Evolutionary conservation across 2,888 invertebrate genomes (phyloP), one percentile per base, ranked within the genome.

Genomic region (Dynastes tityus): DNA sequence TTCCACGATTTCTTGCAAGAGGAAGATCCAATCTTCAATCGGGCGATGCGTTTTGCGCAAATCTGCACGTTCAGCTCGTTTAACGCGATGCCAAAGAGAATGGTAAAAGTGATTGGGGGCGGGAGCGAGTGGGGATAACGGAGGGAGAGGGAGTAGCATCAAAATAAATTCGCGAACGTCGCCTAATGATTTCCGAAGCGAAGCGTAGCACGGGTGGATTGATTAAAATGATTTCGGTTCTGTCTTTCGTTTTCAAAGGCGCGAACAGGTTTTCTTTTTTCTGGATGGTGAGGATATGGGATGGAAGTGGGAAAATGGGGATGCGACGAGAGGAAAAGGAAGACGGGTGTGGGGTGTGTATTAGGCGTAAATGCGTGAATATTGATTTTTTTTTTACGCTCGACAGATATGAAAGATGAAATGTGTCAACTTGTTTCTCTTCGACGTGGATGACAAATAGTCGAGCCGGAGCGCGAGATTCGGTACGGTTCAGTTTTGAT

Each of bases 121-220:
- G 22, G 22, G 22, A 22, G 22, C 22, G n/a, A 53, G 16, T 1
- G 53, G 45, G 11, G 45, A 45, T 22, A 22, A 22, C 22, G 22
- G 22, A 22, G 22, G 22, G 8, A 8, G 45, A 0, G 2, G 5
- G 53, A 53, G 16, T 3, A 53, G 16, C 53, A 16, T n/a, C 53
- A 13, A 53, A 53, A 53, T 53, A 53, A 53, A 53, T 53, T n/a
- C 53, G 53, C 53, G 45, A 45, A 53, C 16, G 53, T 53, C 53
- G 6, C 53, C 16, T 53, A 53, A 53, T 53, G 53, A 53, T 53
- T 53, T 53, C n/a, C 53, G 53, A 13, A 53, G n/a, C 53, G 53
- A 16, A 6, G 11, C n/a, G n/a, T n/a, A n/a, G 13, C 51, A 53
- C 53, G n/a, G 53, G 9, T 16, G 16, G 53, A 53, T 53, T 53